Base-by-base conservation (phyloP, 2,113 vertebrate species). In the Carettochelys insculpta region DNA sequence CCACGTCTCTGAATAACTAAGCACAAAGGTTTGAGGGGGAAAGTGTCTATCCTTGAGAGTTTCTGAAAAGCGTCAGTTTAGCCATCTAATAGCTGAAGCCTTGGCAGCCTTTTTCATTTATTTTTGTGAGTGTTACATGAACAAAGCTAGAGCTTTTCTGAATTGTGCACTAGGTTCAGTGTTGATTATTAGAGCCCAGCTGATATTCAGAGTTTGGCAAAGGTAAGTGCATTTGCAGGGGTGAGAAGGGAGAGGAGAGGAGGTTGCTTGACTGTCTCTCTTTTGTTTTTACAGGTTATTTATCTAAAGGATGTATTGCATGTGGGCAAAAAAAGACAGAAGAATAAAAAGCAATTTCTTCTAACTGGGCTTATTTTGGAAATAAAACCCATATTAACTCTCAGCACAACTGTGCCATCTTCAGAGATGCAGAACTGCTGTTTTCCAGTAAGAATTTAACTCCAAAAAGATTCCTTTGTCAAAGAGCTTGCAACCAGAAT, bases 381-480 rank as follows among this genome's bases (percentile, higher is more conserved):
- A 97, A 95, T 94, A 95, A 97, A 93, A 92, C 51, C 87, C 25
- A 5, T 11, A 45, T 96, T 96, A 97, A 95, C 96, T 96, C 95
- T 94, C 96, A 94, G 90, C 78, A 92, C 77, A 95, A 96, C 90
- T 92, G 94, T 90, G 76, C 50, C 87, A 85, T 95, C 85, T 71
- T 82, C 84, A 97, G 90, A 88, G 71, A 78, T 82, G 80, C 79
- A 80, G 87, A 43, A 41, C 84, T 92, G 88, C 94, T 95, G 96
- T 94, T 52, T 73, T 78, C 82, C 82, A 89, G 92, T 85, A 90
- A 47, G 61, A 90, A 92, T 88, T 92, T 92, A 95, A 90, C 71
- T 78, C 93, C 77, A 91, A 87, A 95, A 96, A 83, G 77, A 95
- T 89, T 71, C 71, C 87, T 87, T 83, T 93, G 45, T 80, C 88